phyloP scores from a whole-genome alignment of 2,797 vertebrate species.

The Xenops minutus region DNA sequence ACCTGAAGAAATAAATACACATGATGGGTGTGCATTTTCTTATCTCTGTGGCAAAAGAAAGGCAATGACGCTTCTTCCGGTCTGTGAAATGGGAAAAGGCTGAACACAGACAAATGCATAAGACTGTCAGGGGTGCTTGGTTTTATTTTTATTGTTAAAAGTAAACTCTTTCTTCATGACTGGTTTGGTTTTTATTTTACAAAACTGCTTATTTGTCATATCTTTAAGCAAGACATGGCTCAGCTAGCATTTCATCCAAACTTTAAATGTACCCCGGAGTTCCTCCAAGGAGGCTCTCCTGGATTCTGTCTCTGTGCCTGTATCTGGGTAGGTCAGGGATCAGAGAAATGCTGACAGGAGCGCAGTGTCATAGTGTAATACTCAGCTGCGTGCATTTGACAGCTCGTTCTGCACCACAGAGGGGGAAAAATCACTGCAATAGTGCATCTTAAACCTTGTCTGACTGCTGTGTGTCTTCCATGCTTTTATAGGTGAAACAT shows the following conservation, averaged over 20 bases:
- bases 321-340: not conserved
- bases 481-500: constrained; percentile 86
- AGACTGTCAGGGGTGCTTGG: not conserved
- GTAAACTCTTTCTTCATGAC: not conserved
- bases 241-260: not conserved
- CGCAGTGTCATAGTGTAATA: not conserved
- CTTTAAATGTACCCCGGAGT: not conserved
- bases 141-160: not conserved
- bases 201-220: not conserved
- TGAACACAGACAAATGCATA: not conserved
- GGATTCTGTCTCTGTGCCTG: not conserved
- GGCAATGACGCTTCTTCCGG: not conserved
- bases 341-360: not conserved
- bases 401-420: not conserved
- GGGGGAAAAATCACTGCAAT: not conserved
- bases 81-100: not conserved
- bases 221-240: not conserved
- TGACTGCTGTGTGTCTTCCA: not conserved
- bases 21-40: not conserved
- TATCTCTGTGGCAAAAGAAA: not conserved
- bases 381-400: not conserved
- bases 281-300: not conserved
- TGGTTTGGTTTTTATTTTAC: not conserved
- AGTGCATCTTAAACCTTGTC: not conserved
- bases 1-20: not conserved